Evolutionary conservation across 2,113 vertebrate genomes (phyloP), one percentile per base, ranked within the genome.

Genomic region (Syrrhaptes paradoxus): DNA sequence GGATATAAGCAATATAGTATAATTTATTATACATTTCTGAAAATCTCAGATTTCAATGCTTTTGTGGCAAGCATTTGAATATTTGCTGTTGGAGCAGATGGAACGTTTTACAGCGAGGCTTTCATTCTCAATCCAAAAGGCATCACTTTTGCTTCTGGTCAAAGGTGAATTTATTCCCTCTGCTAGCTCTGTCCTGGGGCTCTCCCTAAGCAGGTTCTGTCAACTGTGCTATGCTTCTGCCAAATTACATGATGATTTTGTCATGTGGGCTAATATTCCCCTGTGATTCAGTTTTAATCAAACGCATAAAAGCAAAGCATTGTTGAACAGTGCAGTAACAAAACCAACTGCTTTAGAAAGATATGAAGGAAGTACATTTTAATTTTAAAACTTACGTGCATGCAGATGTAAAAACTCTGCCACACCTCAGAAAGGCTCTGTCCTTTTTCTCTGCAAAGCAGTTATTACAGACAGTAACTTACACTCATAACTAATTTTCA

Each of bases 101-200:
- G 87, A 97, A 92, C 43, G 4, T 74, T 90, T 94, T 96, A 90
- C 10, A 4, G 48, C 49, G 46, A 65, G 66, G 34, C 55, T 96
- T 88, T 94, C 90, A 70, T 92, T 94, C 89, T 93, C 78, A 52
- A 77, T 89, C 93, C 93, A 96, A 97, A 78, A 97, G 73, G 57
- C 91, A 94, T 82, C 5, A 19, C 75, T 96, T 92, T 89, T 94
- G 77, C 88, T 96, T 87, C 85, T 95, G 92, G 96, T 96, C 94
- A 97, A 96, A 96, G 90, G 95, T 96, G 96, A 96, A 93, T 81
- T 90, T 97, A 92, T 95, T 97, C 97, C 95, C 93, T 89, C 90
- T 94, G 95, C 85, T 96, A 73, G 91, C 73, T 94, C 91, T 95
- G 80, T 97, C 95, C 94, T 7, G 36, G 86, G 95, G 94, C 93